Evolutionary conservation across 2,797 vertebrate species (phyloP), one percentile per base, ranked within the genome.

Genomic region (Cynodonichthys magdalenae): DNA sequence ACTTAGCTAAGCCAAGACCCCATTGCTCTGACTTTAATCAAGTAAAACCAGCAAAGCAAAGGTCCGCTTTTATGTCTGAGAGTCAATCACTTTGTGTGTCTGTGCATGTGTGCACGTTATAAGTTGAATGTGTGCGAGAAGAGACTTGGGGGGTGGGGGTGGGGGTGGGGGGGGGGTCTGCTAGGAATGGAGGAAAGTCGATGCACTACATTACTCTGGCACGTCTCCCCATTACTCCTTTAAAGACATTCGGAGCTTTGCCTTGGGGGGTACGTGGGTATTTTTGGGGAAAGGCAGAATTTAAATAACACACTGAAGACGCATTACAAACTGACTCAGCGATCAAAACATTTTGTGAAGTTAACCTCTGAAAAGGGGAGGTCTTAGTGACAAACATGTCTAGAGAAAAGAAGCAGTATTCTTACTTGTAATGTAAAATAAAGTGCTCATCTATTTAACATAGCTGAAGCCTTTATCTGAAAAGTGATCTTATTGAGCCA

Each of bases 201-300:
- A 75, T 74, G 72, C 76, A 84, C 69, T 82, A 68, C 78, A 77
- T 89, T 87, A 85, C 80, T 68, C 81, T 90, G 89, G 87, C 88
- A 92, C 75, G 44, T 90, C 85, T 90, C 74, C 81, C 84, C 70
- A 83, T 86, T 85, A 80, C 77, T 89, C 69, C 75, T 89, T 87
- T 88, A 80, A 88, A 88, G 86, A 85, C 88, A 80, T 88, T 87
- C 84, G 89, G 86, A 87, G 80, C 85, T 84, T 89, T 85, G 88
- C 88, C 90, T 90, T 75, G 79, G 83, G 83, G 89, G 89, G 86
- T 87, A 89, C 73, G 88, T 91, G 89, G 89, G 87, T 86, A 89
- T 89, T 88, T 86, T 89, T 85, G 83, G 83, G 84, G 84, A 77
- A 79, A 87, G 82, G 82, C 74, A 77, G 82, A 83, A 89, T 85